A percentile compares a stretch with the other conserved stretches of the same genome.
phyloP scores from a whole-genome alignment of 2,113 vertebrate genomes.

The Poeciliopsis retropinna region DNA sequence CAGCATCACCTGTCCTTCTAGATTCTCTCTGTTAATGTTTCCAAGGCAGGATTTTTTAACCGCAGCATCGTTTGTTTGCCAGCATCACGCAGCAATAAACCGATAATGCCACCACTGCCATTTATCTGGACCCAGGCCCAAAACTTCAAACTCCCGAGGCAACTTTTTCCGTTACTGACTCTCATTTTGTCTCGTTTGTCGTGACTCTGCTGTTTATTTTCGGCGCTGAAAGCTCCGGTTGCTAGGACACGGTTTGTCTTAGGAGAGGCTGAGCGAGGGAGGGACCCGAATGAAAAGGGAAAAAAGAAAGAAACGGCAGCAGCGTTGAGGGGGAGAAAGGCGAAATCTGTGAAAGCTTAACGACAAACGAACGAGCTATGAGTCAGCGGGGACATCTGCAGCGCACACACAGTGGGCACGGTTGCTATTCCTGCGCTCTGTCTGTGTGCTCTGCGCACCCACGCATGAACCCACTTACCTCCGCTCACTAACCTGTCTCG shows the following conservation, averaged over 20 bases:
- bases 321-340: conserved; percentile 63
- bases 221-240: conserved; percentile 80
- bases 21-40: too few relatives aligned
- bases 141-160: conserved; percentile 41
- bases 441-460: conserved; percentile 65
- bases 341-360: conserved; percentile 73
- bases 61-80: background rate
- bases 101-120: background rate
- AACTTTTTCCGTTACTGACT: conserved; percentile 68
- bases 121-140: conserved; percentile 22
- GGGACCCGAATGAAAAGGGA: conserved; percentile 51
- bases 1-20: background rate
- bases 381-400: conserved; percentile 79
- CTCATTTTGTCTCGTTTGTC: conserved; percentile 69
- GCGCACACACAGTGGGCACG: conserved; percentile 53
- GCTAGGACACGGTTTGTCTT: conserved; percentile 78
- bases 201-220: conserved; percentile 77
- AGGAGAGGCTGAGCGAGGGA: conserved; percentile 60
- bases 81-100: conserved; percentile 9
- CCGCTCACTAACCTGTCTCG: conserved; percentile 60
- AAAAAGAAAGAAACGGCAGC: conserved; percentile 48
- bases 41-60: background rate
- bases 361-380: conserved; percentile 73
- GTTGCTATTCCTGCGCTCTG: conserved; percentile 70
- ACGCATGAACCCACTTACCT: conserved; percentile 77